These are phyloP conservation scores for Teleogryllus oceanicus DNA, from an alignment of 2,888 invertebrate species.

Conservation along the genomic window DNA sequence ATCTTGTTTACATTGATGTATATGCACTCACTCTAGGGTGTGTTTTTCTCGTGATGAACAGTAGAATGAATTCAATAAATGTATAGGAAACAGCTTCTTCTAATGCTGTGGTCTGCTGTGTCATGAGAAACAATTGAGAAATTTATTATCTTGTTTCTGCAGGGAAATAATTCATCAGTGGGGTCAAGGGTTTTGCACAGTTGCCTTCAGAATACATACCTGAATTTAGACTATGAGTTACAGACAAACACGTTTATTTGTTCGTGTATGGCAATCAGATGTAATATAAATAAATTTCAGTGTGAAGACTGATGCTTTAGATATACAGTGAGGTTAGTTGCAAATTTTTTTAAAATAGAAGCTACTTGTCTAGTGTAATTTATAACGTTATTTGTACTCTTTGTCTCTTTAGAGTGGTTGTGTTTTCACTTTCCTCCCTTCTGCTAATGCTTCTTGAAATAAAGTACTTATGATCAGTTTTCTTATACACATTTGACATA, in stretches of 20 bases:
- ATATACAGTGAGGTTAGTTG: neutral
- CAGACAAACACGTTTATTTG: neutral
- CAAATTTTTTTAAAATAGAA: neutral
- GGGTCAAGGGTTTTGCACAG: neutral
- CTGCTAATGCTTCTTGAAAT: neutral
- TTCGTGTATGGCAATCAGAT: neutral
- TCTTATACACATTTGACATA: too few relatives aligned
- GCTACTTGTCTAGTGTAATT: conserved; percentile 3
- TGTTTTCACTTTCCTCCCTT: neutral
- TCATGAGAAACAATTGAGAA: neutral
- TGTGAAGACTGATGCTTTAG: conserved; percentile 18
- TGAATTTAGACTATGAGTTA: neutral
- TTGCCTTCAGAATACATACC: neutral
- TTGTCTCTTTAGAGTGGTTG: neutral
- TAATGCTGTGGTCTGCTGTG: neutral
- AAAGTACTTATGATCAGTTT: conserved; percentile 7
- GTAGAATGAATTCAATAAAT: neutral
- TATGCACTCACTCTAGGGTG: neutral
- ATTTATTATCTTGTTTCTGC: neutral
- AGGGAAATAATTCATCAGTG: neutral
- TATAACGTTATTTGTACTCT: neutral
- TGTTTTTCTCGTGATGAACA: neutral
- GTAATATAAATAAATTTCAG: neutral
- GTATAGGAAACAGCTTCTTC: neutral
- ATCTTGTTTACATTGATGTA: neutral